Conservation (phyloP, 1,140 invertebrate genomes). For the Drosophila subpulchrella region DNA sequence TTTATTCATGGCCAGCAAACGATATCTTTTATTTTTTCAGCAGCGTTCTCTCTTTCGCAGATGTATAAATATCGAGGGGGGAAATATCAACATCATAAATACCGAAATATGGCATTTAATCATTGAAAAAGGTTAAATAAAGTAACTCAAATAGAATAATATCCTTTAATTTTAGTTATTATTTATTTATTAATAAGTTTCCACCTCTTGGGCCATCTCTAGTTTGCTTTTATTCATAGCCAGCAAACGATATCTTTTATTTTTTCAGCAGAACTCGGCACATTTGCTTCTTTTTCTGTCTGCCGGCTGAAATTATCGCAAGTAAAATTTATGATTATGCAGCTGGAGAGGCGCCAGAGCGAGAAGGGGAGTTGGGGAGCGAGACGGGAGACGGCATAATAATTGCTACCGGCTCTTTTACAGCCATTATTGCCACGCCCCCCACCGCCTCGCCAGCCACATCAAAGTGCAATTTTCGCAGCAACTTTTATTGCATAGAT, state of each 20-base stretch:
- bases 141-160: background rate
- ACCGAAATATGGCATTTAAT: background rate
- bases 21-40: constrained; percentile 12
- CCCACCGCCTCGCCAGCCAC: constrained; percentile 6
- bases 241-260: constrained; percentile 1
- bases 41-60: background rate
- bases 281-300: constrained; percentile 5
- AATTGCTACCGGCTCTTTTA: constrained; percentile 7
- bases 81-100: background rate
- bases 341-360: constrained; percentile 8
- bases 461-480: constrained; percentile 47
- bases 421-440: constrained; percentile 16
- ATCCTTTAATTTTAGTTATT: background rate
- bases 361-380: background rate
- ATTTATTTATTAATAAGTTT: background rate
- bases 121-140: background rate
- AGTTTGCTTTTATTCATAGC: constrained; percentile 13
- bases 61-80: constrained; percentile 1
- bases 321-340: constrained; percentile 40
- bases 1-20: constrained; percentile 13
- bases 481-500: constrained; percentile 48
- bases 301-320: constrained; percentile 15
- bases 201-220: background rate
- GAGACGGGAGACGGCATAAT: constrained; percentile 1
- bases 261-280: constrained; percentile 4